Base-by-base conservation (phyloP, 2,797 vertebrate species). In the Coilia nasus region DNA sequence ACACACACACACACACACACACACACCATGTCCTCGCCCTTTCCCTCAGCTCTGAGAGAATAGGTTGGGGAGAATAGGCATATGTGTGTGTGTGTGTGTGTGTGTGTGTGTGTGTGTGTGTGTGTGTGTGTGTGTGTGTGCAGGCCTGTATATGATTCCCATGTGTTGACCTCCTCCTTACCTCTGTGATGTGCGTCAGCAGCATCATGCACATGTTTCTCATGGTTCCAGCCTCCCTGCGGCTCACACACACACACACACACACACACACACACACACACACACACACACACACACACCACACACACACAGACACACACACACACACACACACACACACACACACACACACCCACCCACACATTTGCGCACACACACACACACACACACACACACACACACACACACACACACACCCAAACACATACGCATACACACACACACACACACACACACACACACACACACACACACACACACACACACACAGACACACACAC, bases 91-190 rank as follows among this genome's bases (percentile, higher is more conserved):
- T 54, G 14, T 54, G 57, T 28, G 15, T 44, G 57, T 81, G 78
- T 85, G 19, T 82, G 59, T 64, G 44, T 75, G 50, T 54, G 50
- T 54, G 62, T 56, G 83, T 54, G 50, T 54, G 50, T 54, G 50
- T 54, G 50, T 54, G 50, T 54, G 50, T 54, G 50, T 54, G 50
- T 44, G 35, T 44, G 71, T 82, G 44, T 82, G 21, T 82, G 81
- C 35, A 78, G 71, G 71, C 71, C 31, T 78, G 31, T 62, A 46
- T 71, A 60, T 81, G 59, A 81, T 85, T 85, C 64, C 57, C 80
- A 82, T 64, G 80, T 85, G 78, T 81, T 85, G 84, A 85, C 80
- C 75, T 81, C 23, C 56, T 60, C 57, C 75, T 81, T 57, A 62
- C 84, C 78, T 31, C 31, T 78, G 19, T 35, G 21, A 84, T 82